A percentile compares a stretch with the other conserved stretches of the same genome.
Conservation (phyloP, 2,797 vertebrate genomes). For the Channallabes apus region DNA sequence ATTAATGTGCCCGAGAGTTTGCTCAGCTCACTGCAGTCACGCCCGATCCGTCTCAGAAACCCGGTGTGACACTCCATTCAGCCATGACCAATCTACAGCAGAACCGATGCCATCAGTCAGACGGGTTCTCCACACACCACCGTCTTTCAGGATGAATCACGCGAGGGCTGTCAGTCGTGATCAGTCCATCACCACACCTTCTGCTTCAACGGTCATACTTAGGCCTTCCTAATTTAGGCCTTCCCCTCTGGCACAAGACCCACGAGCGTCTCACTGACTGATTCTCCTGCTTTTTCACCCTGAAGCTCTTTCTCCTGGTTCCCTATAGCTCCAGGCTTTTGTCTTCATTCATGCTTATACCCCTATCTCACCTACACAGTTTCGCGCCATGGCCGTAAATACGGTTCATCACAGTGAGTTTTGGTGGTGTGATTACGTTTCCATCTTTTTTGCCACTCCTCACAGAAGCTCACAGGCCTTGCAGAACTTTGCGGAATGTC, state of each 20-base stretch:
- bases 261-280: background rate
- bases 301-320: background rate
- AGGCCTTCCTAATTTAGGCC: background rate
- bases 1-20: conserved; percentile 41
- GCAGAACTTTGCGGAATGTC: too few species aligned
- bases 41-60: conserved; percentile 26
- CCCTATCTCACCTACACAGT: too few species aligned
- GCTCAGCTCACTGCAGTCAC: conserved; percentile 29
- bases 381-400: too few species aligned
- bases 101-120: background rate
- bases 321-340: background rate
- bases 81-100: conserved; percentile 23
- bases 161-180: background rate
- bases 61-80: conserved; percentile 22
- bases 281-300: background rate
- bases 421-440: too few species aligned
- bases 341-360: too few species aligned
- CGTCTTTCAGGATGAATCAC: background rate
- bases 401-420: too few species aligned
- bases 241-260: background rate
- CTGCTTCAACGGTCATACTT: background rate
- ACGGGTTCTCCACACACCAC: background rate
- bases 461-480: too few species aligned
- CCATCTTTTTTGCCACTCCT: too few species aligned
- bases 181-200: background rate